Evolutionary conservation across 2,888 invertebrate species (phyloP).

Genomic region (Troides helena): DNA sequence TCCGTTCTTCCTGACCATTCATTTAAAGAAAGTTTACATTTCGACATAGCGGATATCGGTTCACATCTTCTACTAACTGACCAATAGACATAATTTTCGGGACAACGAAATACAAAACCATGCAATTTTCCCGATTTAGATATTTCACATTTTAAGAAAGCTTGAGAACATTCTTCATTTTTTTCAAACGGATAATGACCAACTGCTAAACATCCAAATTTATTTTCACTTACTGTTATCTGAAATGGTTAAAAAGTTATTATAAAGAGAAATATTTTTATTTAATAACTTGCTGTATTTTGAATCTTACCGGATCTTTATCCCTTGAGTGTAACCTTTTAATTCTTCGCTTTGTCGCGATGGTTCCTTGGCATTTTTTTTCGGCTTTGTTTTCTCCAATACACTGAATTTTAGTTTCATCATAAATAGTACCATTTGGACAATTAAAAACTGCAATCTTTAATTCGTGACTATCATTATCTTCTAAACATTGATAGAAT

Average conservation of each 20-base stretch:
- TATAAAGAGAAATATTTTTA: not conserved
- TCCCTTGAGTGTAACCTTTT: slow-evolving; percentile 74
- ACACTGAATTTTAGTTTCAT: slow-evolving; percentile 86
- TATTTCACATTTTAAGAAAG: slow-evolving; percentile 86
- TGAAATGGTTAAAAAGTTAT: slow-evolving; percentile 55
- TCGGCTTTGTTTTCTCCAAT: slow-evolving; percentile 81
- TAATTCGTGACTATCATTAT: slow-evolving; percentile 83
- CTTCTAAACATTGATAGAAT: slow-evolving; percentile 90
- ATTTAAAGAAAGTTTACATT: slow-evolving; percentile 75
- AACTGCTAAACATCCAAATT: slow-evolving; percentile 82
- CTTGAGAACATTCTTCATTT: slow-evolving; percentile 83
- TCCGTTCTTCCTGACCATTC: slow-evolving; percentile 76
- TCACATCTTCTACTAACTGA: slow-evolving; percentile 89
- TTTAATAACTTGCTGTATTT: not conserved
- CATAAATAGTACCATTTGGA: slow-evolving; percentile 88
- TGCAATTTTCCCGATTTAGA: slow-evolving; percentile 74
- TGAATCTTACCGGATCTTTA: slow-evolving; percentile 76
- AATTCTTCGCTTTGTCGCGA: slow-evolving; percentile 76
- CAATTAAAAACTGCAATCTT: slow-evolving; percentile 88
- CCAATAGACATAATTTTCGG: slow-evolving; percentile 88
- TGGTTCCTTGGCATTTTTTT: slow-evolving; percentile 79
- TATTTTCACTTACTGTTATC: slow-evolving; percentile 81
- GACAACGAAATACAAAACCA: slow-evolving; percentile 88
- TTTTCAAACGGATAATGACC: slow-evolving; percentile 86
- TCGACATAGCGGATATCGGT: slow-evolving; percentile 79